These are phyloP conservation scores for Isurus oxyrinchus DNA, from an alignment of 2,113 vertebrate genomes.

Conservation along the genomic window DNA sequence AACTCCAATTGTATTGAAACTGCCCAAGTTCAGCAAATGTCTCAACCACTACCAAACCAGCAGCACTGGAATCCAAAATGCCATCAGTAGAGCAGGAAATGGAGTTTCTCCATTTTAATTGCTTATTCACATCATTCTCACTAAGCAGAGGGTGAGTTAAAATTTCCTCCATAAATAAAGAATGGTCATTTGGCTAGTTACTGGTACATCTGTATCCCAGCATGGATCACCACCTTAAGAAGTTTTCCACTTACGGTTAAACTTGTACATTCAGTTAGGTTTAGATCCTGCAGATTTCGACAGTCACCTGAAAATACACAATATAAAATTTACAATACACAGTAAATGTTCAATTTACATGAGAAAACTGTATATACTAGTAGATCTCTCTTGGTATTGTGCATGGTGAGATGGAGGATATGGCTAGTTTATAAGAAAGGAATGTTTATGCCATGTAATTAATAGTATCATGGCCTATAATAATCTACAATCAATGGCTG, in stretches of 20 bases:
- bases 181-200: background rate
- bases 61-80: background rate
- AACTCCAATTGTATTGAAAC: background rate
- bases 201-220: background rate
- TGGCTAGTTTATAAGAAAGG: background rate
- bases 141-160: background rate
- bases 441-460: background rate
- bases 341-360: background rate
- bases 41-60: background rate
- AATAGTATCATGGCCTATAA: background rate
- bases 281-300: slow-evolving; percentile 70
- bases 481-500: background rate
- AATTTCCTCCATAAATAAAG: slow-evolving; percentile 11
- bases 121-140: background rate
- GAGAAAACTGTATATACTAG: background rate
- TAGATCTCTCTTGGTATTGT: background rate
- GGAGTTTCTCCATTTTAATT: background rate
- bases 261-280: slow-evolving; percentile 64
- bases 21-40: background rate
- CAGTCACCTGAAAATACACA: slow-evolving; percentile 51
- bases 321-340: background rate
- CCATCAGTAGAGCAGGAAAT: background rate
- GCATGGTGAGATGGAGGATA: background rate
- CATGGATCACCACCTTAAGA: background rate
- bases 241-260: slow-evolving; percentile 61